These are phyloP conservation scores for Lithobates pipiens DNA, from an alignment of 2,797 vertebrate species.

Conservation along the genomic window DNA sequence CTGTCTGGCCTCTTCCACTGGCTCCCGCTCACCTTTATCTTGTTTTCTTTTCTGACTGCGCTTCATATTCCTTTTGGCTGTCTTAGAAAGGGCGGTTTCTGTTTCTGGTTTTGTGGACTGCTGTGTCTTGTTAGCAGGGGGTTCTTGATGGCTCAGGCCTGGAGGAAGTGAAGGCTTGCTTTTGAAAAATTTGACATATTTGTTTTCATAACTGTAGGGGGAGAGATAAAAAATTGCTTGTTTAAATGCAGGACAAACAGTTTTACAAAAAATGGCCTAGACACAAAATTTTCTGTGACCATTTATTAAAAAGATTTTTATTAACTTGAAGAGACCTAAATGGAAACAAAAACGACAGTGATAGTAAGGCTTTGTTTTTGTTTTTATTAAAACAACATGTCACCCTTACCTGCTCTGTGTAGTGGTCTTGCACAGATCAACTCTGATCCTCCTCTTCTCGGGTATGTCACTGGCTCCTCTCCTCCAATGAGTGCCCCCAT, in stretches of 20 bases:
- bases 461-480: no score
- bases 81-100: constrained; percentile 83
- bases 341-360: no score
- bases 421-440: no score
- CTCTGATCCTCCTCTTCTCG: no score
- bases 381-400: no score
- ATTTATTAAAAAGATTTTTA: no score
- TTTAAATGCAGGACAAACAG: not conserved
- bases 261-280: not conserved
- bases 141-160: constrained; percentile 79
- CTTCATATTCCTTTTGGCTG: constrained; percentile 92
- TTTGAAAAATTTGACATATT: constrained; percentile 96
- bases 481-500: no score
- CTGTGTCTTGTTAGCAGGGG: constrained; percentile 64
- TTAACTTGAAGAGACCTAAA: no score
- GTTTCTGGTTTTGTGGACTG: constrained; percentile 66
- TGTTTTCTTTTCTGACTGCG: constrained; percentile 93
- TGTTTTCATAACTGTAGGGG: constrained; percentile 88
- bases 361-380: no score
- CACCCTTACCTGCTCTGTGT: no score
- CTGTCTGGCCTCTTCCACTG: constrained; percentile 71
- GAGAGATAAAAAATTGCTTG: not conserved
- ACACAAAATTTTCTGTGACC: no score
- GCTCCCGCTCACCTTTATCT: constrained; percentile 70
- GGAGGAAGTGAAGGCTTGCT: constrained; percentile 93